Conservation (phyloP, 2,113 vertebrate genomes). For the Octodon degus region DNA sequence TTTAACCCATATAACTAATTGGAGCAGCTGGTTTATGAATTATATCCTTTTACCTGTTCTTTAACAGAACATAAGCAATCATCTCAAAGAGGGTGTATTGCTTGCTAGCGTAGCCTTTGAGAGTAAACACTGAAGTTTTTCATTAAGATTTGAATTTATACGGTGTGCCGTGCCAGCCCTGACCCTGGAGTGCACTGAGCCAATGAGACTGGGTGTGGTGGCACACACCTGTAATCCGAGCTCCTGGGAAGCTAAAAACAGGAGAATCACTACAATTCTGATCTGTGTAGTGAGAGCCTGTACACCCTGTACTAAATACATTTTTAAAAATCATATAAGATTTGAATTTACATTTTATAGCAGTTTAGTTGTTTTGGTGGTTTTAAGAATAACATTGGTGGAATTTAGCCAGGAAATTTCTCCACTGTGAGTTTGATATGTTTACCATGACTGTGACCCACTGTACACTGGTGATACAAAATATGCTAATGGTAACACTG, state of each 20-base stretch:
- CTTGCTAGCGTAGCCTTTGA: conserved; percentile 28
- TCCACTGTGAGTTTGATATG: background rate
- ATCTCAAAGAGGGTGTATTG: background rate
- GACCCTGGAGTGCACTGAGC: no score
- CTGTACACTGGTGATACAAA: background rate
- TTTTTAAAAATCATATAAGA: no score
- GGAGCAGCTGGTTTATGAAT: conserved; percentile 5
- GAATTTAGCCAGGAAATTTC: background rate
- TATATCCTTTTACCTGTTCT: background rate
- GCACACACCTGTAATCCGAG: no score
- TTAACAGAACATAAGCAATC: conserved; percentile 6
- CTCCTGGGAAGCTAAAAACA: no score
- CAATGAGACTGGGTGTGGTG: no score
- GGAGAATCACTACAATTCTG: no score
- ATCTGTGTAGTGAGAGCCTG: no score
- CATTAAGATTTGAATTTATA: conserved; percentile 55
- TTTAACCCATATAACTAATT: background rate
- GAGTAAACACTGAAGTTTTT: conserved; percentile 1
- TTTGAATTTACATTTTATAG: background rate
- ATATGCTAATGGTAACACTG: background rate
- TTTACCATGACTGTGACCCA: background rate
- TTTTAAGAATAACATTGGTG: background rate
- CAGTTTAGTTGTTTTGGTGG: background rate
- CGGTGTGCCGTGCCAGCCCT: no score
- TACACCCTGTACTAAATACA: no score